Conservation (phyloP, 1,140 invertebrate species). For the Sycobia sp. region DNA sequence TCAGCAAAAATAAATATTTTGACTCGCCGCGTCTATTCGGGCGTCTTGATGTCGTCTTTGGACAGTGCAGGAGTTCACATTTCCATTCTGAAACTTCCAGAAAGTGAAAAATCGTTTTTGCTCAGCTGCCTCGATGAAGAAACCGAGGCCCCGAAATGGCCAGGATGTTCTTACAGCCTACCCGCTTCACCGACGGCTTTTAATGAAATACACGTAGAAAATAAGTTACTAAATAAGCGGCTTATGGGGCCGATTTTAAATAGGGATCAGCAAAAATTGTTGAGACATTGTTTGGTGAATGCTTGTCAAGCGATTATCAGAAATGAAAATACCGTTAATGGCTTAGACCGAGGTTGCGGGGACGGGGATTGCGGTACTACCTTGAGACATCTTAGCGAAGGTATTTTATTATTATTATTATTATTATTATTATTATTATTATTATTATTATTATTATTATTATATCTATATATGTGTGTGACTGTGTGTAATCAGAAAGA, state of each 20-base stretch:
- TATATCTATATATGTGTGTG: no score
- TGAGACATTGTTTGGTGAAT: conserved; percentile 60
- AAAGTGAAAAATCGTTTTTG: conserved; percentile 57
- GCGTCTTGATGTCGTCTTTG: conserved; percentile 78
- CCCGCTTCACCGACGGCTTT: neutral
- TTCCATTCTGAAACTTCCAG: conserved; percentile 68
- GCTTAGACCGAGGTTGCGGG: conserved; percentile 75
- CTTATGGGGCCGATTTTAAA: conserved; percentile 54
- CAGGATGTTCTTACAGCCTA: conserved; percentile 56
- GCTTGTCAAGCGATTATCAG: conserved; percentile 63
- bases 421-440: no score
- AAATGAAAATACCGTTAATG: conserved; percentile 69
- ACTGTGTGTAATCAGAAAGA: no score
- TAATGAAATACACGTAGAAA: no score
- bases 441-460: no score
- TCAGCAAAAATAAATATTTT: conserved; percentile 64
- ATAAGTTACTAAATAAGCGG: neutral
- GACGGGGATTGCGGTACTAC: conserved; percentile 85
- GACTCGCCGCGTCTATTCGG: conserved; percentile 71
- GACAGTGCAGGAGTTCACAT: conserved; percentile 83
- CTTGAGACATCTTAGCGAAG: conserved; percentile 68
- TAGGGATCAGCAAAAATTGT: conserved; percentile 48
- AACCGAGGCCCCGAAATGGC: conserved; percentile 68
- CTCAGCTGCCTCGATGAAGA: conserved; percentile 65
- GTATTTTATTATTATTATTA: conserved; percentile 43